Evolutionary conservation across 2,797 vertebrate genomes (phyloP), one percentile per base, ranked within the genome.

Genomic region (Basileuterus tristriatus): DNA sequence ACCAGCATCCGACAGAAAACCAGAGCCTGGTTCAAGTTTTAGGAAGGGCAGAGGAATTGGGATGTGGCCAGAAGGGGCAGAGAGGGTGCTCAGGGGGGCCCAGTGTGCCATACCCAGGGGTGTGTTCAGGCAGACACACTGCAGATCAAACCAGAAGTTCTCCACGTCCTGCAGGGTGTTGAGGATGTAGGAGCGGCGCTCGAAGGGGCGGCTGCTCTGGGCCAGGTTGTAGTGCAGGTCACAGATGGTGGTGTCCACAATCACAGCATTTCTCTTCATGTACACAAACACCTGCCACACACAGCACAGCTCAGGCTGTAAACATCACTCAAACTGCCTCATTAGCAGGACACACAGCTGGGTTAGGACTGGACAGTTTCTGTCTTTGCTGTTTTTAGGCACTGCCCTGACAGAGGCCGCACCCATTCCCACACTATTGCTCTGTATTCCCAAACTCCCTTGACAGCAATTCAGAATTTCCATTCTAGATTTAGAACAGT

Each of bases 111-210:
- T 98, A 99, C 99, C 99, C 93, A 99, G 87, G 0, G 99, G 99
- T 18, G 99, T 99, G 44, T 99, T 99, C 59, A 99, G 98, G 97
- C 99, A 99, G 96, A 99, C 99, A 58, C 98, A 99, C 97, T 99
- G 98, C 95, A 99, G 95, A 68, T 99, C 99, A n/a, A 99, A 99
- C 99, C 99, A 99, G 97, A 98, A 99, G 97, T 98, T 99, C 80
- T 99, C 99, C 53, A 99, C 98, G 1, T 99, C 98, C 53, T 99
- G 98, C 29, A 98, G 84, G 3, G 97, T 98, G 88, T 95, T 98
- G 68, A 99, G 98, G 6, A 95, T 89, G 3, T 99, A 99, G 0
- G 76, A 92, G 4, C 99, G 98, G 49, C 97, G 97, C 68, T 99
- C 99, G 8, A 99, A 99, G 0, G 98, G 98, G 63, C 98, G 98